Evolutionary conservation across 2,888 invertebrate genomes (phyloP).

Genomic region (Phaonia tiefii): DNA sequence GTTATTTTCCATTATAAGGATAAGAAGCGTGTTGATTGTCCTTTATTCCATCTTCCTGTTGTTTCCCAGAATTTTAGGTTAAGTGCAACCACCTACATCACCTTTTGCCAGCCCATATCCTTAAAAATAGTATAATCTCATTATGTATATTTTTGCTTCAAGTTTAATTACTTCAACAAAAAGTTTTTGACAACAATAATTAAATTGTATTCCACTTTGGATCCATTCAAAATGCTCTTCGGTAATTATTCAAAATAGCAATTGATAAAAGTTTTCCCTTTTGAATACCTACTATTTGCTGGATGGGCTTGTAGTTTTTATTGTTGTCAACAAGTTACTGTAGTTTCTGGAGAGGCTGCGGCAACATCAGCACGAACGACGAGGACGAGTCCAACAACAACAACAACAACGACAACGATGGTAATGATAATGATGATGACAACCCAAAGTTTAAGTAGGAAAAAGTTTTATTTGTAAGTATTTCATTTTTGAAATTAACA

Average conservation of each 20-base stretch:
- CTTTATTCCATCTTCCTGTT: too few relatives aligned
- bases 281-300: conserved; percentile 36
- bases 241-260: conserved; percentile 61
- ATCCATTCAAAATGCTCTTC: conserved; percentile 31
- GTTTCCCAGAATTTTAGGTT: too few relatives aligned
- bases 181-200: conserved; percentile 50
- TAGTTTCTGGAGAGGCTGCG: neutral
- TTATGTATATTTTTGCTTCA: conserved; percentile 32
- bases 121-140: conserved; percentile 8
- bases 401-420: neutral
- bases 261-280: conserved; percentile 60
- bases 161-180: conserved; percentile 46
- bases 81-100: too few relatives aligned
- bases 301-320: neutral
- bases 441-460: conserved; percentile 8
- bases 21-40: too few relatives aligned
- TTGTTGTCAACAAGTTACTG: conserved; percentile 28
- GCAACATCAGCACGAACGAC: neutral
- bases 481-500: conserved; percentile 52
- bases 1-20: too few relatives aligned
- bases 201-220: conserved; percentile 43
- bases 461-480: conserved; percentile 33
- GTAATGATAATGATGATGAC: conserved; percentile 10
- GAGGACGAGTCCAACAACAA: neutral
- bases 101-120: too few relatives aligned